Percentiles rank a stretch among this genome's conserved stretches.
phyloP scores from a whole-genome alignment of 2,113 vertebrate species.

The Chroicocephalus ridibundus region DNA sequence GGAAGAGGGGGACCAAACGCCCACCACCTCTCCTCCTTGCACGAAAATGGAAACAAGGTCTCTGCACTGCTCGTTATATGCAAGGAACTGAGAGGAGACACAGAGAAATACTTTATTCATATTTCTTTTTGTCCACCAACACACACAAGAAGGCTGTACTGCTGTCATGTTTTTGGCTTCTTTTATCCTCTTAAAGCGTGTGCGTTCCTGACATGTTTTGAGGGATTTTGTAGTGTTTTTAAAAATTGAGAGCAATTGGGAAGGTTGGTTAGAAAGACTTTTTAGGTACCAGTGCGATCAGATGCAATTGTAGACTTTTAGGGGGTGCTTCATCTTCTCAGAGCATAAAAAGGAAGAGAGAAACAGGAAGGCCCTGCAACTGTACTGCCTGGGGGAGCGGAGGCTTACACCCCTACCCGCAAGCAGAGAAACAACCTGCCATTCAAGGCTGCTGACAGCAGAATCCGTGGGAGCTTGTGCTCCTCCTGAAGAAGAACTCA shows the following conservation, averaged over 20 bases:
- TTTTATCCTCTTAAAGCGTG: not conserved
- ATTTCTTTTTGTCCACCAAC: not conserved
- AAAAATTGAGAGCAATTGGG: not conserved
- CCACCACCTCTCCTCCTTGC: not conserved
- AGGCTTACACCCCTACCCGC: not conserved
- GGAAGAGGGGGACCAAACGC: not conserved
- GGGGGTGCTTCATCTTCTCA: not conserved
- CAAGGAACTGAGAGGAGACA: not conserved
- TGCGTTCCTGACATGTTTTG: not conserved
- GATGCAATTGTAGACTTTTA: not conserved
- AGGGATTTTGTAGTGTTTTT: not conserved
- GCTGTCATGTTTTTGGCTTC: not conserved
- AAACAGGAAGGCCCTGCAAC: not conserved
- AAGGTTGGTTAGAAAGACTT: not conserved
- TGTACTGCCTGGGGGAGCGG: rapidly evolving
- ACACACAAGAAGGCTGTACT: not conserved
- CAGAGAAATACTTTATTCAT: not conserved
- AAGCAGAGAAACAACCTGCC: not conserved
- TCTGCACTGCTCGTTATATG: not conserved
- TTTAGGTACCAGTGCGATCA: not conserved
- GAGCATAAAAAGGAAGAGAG: not conserved
- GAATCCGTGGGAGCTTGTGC: not conserved
- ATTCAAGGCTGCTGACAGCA: not conserved
- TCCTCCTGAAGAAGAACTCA: not conserved
- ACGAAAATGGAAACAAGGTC: not conserved